phyloP scores from a whole-genome alignment of 1,140 invertebrate genomes.

The Cherax quadricarinatus region DNA sequence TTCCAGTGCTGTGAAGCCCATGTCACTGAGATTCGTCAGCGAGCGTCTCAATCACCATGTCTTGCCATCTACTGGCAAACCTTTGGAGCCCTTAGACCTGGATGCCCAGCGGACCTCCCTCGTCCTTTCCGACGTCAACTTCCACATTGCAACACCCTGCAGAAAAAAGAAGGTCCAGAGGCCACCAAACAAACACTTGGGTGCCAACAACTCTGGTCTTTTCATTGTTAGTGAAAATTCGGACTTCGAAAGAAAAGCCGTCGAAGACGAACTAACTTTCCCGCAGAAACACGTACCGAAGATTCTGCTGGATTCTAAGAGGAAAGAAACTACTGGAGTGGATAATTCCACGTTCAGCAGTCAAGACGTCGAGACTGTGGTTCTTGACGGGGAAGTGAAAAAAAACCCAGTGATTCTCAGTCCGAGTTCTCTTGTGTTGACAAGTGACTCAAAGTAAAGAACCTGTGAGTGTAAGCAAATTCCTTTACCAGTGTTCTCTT shows the following conservation, averaged over 20 bases:
- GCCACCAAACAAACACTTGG: neutral
- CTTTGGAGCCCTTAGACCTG: neutral
- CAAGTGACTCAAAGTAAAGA: neutral
- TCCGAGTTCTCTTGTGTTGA: neutral
- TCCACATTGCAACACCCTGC: conserved; percentile 60
- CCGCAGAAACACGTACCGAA: conserved; percentile 25
- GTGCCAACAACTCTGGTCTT: no score
- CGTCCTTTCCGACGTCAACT: conserved; percentile 63
- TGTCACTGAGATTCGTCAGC: conserved; percentile 43
- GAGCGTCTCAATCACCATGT: conserved; percentile 17
- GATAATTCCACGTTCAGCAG: conserved; percentile 33
- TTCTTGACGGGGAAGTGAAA: neutral
- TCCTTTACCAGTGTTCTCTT: no score
- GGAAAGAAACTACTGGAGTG: neutral
- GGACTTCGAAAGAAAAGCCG: neutral
- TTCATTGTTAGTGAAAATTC: conserved; percentile 1
- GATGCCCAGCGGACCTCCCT: conserved; percentile 41
- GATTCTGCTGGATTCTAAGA: neutral
- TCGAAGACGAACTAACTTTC: conserved; percentile 50
- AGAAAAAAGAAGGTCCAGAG: conserved; percentile 17
- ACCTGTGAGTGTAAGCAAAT: no score
- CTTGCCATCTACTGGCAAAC: neutral
- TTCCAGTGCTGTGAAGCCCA: conserved; percentile 28
- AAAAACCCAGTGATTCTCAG: neutral
- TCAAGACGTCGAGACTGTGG: neutral